phyloP scores from a whole-genome alignment of 2,113 vertebrate genomes.

The Tenebrosternarchus preto region DNA sequence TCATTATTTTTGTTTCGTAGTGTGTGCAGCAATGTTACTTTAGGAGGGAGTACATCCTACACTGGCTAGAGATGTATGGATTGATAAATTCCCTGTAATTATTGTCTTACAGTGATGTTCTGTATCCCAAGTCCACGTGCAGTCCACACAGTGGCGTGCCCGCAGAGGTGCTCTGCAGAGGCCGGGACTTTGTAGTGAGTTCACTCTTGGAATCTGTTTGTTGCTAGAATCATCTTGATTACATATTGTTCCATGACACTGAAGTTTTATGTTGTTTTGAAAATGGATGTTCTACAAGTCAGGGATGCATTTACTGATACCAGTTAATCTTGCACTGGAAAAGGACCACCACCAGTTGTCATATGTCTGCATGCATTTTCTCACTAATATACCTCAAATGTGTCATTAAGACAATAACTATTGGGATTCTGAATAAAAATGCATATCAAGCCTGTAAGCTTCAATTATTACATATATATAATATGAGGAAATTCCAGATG shows the following conservation, averaged over 20 bases:
- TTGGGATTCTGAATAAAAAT: no score
- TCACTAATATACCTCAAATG: no score
- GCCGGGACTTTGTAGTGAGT: conserved; percentile 95
- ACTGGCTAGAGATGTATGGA: neutral
- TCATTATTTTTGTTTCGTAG: neutral
- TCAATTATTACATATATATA: no score
- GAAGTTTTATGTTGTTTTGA: neutral
- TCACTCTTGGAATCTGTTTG: neutral
- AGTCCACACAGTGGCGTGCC: conserved; percentile 94
- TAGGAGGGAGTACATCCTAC: neutral
- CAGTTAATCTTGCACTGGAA: no score
- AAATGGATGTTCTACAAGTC: neutral
- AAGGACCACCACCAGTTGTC: no score
- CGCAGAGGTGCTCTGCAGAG: conserved; percentile 93
- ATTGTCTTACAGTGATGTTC: conserved; percentile 81
- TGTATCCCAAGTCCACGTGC: conserved; percentile 94
- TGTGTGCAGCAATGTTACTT: no score
- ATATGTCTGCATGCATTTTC: no score
- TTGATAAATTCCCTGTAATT: neutral
- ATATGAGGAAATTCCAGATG: no score
- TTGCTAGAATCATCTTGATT: neutral
- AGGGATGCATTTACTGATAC: no score
- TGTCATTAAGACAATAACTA: no score
- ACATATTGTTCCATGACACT: neutral
- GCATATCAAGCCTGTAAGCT: no score